Evolutionary conservation across 2,888 invertebrate genomes (phyloP).

Genomic region (Cheilosia vulpina): DNA sequence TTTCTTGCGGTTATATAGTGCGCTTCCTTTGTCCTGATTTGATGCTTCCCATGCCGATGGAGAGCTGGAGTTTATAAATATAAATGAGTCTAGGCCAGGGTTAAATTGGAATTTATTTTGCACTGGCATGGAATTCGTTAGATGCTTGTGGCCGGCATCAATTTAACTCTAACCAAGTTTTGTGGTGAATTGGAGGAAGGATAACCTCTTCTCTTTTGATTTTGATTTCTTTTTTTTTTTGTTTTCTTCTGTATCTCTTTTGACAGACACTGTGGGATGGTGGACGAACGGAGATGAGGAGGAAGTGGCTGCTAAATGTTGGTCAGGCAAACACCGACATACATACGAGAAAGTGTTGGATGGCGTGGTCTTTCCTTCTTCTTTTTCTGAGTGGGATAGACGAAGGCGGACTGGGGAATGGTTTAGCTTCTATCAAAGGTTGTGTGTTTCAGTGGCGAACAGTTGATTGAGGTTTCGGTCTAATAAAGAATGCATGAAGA

Average conservation of each 20-base stretch:
- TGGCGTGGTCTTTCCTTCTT: not conserved
- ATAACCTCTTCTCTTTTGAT: slow-evolving; percentile 18
- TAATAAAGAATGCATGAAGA: not conserved
- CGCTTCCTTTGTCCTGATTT: slow-evolving; percentile 29
- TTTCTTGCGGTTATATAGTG: not conserved
- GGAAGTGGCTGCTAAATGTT: not conserved
- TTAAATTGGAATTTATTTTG: slow-evolving; percentile 80
- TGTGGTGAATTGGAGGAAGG: slow-evolving; percentile 24
- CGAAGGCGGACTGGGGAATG: not conserved
- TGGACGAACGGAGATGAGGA: not conserved
- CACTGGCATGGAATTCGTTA: slow-evolving; percentile 44
- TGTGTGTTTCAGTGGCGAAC: not conserved
- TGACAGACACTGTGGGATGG: slow-evolving; percentile 12
- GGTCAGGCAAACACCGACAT: slow-evolving; percentile 5
- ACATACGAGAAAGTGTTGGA: not conserved
- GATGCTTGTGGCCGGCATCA: slow-evolving; percentile 59
- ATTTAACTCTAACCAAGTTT: slow-evolving; percentile 61
- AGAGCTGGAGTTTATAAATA: slow-evolving; percentile 81
- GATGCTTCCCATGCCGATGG: not conserved
- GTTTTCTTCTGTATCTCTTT: slow-evolving; percentile 19
- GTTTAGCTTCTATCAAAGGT: slow-evolving; percentile 3
- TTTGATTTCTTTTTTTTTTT: not conserved
- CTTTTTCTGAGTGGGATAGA: not conserved
- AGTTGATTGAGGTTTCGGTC: slow-evolving; percentile 6
- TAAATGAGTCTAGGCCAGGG: slow-evolving; percentile 83